Conservation (phyloP, 2,797 vertebrate species). For the Hyperoplus immaculatus region DNA sequence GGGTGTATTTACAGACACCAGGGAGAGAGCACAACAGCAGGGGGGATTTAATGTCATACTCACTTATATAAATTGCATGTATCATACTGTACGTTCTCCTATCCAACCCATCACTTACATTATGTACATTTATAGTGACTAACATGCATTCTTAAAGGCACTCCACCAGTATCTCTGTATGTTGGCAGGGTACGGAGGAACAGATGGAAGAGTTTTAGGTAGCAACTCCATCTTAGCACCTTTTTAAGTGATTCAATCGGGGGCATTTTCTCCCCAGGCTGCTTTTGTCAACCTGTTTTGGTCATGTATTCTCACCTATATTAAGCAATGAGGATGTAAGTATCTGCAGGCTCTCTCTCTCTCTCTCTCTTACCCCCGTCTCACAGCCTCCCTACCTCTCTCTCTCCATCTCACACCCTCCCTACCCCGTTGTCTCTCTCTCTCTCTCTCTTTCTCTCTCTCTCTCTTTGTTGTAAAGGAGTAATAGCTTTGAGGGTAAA, state of each 20-base stretch:
- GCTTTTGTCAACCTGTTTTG: neutral
- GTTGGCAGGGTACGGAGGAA: conserved; percentile 4
- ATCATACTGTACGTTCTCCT: conserved; percentile 12
- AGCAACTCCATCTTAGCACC: neutral
- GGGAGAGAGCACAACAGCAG: conserved; percentile 21
- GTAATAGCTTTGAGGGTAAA: conserved; percentile 19
- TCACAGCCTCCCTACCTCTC: neutral
- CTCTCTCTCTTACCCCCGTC: conserved; percentile 30
- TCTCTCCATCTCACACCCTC: neutral
- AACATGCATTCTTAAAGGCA: neutral
- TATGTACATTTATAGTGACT: conserved; percentile 14
- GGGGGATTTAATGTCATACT: conserved; percentile 44
- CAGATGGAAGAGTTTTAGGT: neutral
- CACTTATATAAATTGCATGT: conserved; percentile 48
- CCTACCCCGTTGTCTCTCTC: neutral
- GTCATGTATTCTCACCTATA: neutral
- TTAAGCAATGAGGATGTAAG: neutral
- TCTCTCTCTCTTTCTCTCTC: neutral
- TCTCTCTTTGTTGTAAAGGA: conserved; percentile 21
- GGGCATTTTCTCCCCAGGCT: neutral
- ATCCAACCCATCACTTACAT: conserved; percentile 18
- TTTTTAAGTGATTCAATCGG: neutral
- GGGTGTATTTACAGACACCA: conserved; percentile 43
- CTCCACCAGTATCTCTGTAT: neutral
- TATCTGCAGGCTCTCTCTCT: neutral